Conservation (phyloP, 2,888 invertebrate species). For the Agriotes lineatus region DNA sequence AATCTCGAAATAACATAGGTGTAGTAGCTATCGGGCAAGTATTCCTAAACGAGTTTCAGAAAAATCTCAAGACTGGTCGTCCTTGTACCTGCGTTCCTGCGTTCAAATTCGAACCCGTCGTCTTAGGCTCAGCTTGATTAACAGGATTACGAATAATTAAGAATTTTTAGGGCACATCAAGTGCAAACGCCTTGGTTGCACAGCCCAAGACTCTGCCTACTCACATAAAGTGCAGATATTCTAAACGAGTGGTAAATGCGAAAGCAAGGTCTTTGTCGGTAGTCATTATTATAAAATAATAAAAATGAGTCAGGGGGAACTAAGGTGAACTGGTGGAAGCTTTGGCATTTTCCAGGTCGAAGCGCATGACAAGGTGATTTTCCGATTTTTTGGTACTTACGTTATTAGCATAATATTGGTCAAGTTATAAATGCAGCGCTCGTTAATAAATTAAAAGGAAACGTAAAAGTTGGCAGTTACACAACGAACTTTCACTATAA, state of each 20-base stretch:
- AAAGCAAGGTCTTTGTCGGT: constrained; percentile 20
- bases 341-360: not conserved
- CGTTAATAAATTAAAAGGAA: constrained; percentile 46
- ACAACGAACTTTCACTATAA: constrained; percentile 48
- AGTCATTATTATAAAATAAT: not conserved
- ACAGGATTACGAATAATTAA: not conserved
- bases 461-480: constrained; percentile 46
- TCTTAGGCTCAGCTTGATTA: not conserved
- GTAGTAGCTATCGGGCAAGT: too few species aligned
- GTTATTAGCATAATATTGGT: constrained; percentile 42
- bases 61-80: not conserved
- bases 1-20: too few species aligned
- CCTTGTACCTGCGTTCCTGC: not conserved
- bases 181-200: too few species aligned
- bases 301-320: not conserved
- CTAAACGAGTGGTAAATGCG: constrained; percentile 5
- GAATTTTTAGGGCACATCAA: too few species aligned
- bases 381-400: too few species aligned
- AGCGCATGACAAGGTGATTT: too few species aligned
- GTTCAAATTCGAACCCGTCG: not conserved
- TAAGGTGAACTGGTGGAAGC: constrained; percentile 17
- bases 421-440: constrained; percentile 19
- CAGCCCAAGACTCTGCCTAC: too few species aligned
- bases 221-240: not conserved
- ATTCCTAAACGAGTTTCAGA: too few species aligned